These are phyloP conservation scores for Sebastes jordani DNA, from an alignment of 2,797 vertebrate species.

Conservation along the genomic window DNA sequence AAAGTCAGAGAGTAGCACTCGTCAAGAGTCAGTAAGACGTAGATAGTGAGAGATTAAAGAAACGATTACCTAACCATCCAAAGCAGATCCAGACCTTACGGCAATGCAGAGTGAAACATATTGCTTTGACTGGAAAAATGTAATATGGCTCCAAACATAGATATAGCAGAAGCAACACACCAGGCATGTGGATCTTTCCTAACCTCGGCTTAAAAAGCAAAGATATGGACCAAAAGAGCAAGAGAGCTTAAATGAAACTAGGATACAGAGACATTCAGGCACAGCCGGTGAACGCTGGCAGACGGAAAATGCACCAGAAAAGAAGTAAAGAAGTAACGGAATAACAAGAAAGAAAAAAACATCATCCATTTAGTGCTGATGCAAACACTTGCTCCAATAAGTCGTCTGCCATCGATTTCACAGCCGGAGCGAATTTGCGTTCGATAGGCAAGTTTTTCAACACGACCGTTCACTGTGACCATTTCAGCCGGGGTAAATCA, in stretches of 20 bases:
- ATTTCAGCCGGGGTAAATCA: constrained; percentile 59
- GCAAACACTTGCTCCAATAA: constrained; percentile 61
- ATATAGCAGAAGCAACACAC: neutral
- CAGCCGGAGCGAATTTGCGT: constrained; percentile 59
- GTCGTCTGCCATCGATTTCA: constrained; percentile 58
- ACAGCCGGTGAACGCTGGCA: neutral
- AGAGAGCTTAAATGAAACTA: constrained; percentile 12
- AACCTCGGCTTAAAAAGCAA: neutral
- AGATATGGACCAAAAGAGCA: neutral
- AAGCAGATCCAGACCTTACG: constrained; percentile 10
- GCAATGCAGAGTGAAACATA: constrained; percentile 14
- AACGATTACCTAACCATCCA: constrained; percentile 28
- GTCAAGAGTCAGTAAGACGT: constrained; percentile 23
- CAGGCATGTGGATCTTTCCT: neutral
- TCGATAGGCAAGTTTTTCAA: constrained; percentile 68
- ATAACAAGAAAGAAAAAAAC: constrained; percentile 31
- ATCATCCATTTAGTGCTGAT: constrained; percentile 61
- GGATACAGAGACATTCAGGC: neutral
- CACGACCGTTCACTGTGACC: constrained; percentile 49
- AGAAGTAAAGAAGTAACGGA: neutral
- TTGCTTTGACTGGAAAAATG: constrained; percentile 9
- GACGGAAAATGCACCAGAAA: neutral
- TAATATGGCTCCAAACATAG: constrained; percentile 3
- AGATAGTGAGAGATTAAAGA: constrained; percentile 6
- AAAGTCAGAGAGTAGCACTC: constrained; percentile 24